Percentiles rank a stretch among this genome's conserved stretches.
These are phyloP conservation scores for Cyanoliseus patagonus DNA, from an alignment of 2,113 vertebrate genomes.

Conservation along the genomic window DNA sequence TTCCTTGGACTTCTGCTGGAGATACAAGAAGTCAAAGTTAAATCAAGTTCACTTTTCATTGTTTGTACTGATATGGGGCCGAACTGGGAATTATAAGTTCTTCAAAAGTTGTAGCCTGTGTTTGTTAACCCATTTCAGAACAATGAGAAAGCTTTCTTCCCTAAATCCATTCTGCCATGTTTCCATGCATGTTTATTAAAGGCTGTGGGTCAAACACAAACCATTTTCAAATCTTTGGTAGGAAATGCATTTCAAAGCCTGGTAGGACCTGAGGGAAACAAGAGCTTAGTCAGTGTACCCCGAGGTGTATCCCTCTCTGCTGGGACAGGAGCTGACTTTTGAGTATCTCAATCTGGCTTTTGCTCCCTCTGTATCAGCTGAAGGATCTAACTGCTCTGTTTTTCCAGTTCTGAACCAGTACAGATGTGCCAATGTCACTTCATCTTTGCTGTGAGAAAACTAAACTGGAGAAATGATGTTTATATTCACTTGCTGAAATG, in stretches of 20 bases:
- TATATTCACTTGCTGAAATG: not conserved
- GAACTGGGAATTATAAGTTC: not conserved
- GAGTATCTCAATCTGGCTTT: not conserved
- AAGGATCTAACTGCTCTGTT: not conserved
- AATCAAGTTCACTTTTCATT: not conserved
- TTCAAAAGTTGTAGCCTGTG: not conserved
- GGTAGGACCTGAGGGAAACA: not conserved
- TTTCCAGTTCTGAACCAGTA: not conserved
- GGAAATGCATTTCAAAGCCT: not conserved
- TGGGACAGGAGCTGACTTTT: not conserved
- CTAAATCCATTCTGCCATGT: not conserved
- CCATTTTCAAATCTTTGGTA: not conserved
- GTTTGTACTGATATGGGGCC: not conserved
- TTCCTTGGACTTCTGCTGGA: not conserved
- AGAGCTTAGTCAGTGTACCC: not conserved
- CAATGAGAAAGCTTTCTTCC: not conserved
- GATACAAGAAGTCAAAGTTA: not conserved
- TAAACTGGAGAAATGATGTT: not conserved
- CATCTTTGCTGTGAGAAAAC: not conserved
- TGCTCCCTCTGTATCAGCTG: not conserved
- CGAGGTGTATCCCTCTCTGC: not conserved
- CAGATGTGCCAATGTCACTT: not conserved
- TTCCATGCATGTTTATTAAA: not conserved
- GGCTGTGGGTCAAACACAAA: not conserved
- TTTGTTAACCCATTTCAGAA: not conserved